Percentiles rank a stretch among this genome's conserved stretches.
Conservation (phyloP, 2,797 vertebrate species). For the Spinus pinus region DNA sequence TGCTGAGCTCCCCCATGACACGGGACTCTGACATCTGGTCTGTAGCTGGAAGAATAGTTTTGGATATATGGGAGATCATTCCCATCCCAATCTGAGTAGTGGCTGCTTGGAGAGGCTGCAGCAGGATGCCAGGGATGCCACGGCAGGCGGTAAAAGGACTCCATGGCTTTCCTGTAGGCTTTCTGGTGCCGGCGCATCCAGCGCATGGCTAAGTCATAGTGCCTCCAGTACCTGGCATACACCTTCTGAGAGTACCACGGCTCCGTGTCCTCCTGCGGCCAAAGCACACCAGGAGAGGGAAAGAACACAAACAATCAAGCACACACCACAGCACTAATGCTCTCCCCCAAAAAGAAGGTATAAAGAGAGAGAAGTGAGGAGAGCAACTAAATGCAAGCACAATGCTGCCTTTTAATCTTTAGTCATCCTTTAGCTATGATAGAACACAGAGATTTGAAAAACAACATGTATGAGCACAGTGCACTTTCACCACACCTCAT, state of each 20-base stretch:
- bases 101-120: neutral
- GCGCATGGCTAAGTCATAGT: constrained; percentile 87
- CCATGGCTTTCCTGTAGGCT: constrained; percentile 84
- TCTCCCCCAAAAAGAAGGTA: neutral
- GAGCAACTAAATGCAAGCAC: neutral
- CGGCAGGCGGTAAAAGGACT: constrained; percentile 63
- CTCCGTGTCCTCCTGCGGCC: neutral
- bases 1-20: neutral
- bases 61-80: neutral
- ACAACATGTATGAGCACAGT: neutral
- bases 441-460: neutral
- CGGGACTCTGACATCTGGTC: neutral
- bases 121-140: constrained; percentile 26
- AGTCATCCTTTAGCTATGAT: neutral
- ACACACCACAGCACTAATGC: neutral
- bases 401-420: neutral
- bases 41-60: neutral
- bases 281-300: neutral
- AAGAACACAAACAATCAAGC: neutral
- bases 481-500: neutral
- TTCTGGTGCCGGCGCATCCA: constrained; percentile 86
- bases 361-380: neutral
- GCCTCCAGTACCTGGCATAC: constrained; percentile 89
- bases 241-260: constrained; percentile 80
- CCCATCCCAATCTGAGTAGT: constrained; percentile 66